Percentiles rank a stretch among this genome's conserved stretches.
These are phyloP conservation scores for Drosophila leontia DNA, from an alignment of 1,140 invertebrate species.

Conservation along the genomic window DNA sequence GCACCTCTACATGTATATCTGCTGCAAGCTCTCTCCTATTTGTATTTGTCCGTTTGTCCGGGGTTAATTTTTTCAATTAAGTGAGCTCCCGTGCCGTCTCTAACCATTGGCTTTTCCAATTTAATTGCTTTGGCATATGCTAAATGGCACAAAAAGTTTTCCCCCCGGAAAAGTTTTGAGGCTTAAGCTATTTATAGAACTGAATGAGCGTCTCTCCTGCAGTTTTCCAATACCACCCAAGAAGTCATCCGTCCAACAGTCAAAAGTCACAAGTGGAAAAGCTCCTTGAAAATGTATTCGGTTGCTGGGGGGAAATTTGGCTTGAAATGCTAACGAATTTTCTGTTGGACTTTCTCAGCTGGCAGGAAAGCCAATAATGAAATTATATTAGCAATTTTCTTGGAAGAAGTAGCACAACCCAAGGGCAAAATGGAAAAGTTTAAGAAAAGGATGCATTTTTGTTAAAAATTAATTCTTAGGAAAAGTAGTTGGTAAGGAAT, in stretches of 20 bases:
- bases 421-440: conserved; percentile 30
- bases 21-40: conserved; percentile 8
- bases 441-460: conserved; percentile 21
- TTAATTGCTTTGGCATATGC: conserved; percentile 54
- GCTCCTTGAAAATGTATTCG: conserved; percentile 42
- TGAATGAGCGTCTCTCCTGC: conserved; percentile 35
- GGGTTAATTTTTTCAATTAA: conserved; percentile 80
- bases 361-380: conserved; percentile 56
- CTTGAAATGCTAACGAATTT: conserved; percentile 25
- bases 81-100: conserved; percentile 35
- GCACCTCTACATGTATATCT: conserved; percentile 16
- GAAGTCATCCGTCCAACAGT: conserved; percentile 23
- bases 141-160: conserved; percentile 41
- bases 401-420: not conserved
- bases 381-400: conserved; percentile 64
- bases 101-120: conserved; percentile 42
- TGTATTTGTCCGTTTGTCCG: conserved; percentile 50
- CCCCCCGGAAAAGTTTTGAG: conserved; percentile 43
- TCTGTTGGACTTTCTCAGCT: conserved; percentile 18
- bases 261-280: conserved; percentile 60
- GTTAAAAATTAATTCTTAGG: not conserved
- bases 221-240: conserved; percentile 4
- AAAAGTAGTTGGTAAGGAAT: not conserved
- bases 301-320: conserved; percentile 19
- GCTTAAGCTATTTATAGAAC: conserved; percentile 55